Evolutionary conservation across 2,797 vertebrate genomes (phyloP).

Genomic region (Babyrousa celebensis): DNA sequence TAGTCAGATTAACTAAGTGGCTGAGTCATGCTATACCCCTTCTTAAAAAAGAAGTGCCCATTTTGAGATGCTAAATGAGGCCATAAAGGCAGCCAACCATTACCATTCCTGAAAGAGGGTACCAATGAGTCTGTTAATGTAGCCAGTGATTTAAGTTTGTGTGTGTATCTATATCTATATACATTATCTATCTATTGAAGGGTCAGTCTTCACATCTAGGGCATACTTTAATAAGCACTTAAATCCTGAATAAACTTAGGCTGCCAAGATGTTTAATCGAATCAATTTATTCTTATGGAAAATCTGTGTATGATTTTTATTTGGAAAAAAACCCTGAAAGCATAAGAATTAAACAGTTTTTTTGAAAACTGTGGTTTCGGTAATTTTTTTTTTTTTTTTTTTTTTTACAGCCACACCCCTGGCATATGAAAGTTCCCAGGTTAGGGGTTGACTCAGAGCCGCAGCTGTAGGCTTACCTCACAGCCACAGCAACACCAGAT

Average conservation of each 20-base stretch:
- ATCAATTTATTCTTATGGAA: constrained; percentile 38
- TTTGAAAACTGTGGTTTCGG: not conserved
- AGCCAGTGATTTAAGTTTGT: constrained; percentile 87
- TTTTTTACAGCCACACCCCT: too few relatives aligned
- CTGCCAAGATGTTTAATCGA: constrained; percentile 44
- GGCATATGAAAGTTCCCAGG: too few relatives aligned
- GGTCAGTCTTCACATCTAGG: not conserved
- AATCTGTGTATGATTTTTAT: not conserved
- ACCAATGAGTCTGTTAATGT: constrained; percentile 89
- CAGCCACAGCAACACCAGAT: too few relatives aligned
- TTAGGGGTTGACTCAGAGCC: too few relatives aligned
- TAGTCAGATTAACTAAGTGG: constrained; percentile 92
- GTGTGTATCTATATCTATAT: not conserved
- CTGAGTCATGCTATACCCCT: constrained; percentile 91
- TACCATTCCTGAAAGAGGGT: constrained; percentile 88
- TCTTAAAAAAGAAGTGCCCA: constrained; percentile 90
- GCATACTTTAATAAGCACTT: not conserved
- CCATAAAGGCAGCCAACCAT: constrained; percentile 91
- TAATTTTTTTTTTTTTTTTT: too few relatives aligned
- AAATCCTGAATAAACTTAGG: not conserved
- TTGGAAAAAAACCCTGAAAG: constrained; percentile 46
- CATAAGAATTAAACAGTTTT: constrained; percentile 9
- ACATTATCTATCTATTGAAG: not conserved
- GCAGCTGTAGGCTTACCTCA: too few relatives aligned
- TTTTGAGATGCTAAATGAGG: constrained; percentile 92